phyloP scores from a whole-genome alignment of 2,113 vertebrate genomes.

The human (Homo sapiens) region DNA sequence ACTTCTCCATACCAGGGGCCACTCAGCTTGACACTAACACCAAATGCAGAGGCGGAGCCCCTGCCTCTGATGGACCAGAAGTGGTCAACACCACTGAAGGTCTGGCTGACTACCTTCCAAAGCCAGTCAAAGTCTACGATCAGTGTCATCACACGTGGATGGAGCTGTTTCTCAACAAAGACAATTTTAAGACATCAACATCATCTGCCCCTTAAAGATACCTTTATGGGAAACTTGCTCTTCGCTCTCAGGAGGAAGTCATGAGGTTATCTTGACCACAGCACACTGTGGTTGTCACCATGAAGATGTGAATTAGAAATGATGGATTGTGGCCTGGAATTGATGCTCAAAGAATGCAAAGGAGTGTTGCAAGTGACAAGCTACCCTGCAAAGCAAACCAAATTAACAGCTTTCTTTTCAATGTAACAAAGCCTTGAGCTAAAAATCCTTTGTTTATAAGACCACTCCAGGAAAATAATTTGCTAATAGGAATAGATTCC shows the following conservation, averaged over 20 bases:
- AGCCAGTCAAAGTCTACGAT: fast-evolving
- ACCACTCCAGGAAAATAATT: too few relatives aligned
- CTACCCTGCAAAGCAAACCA: too few relatives aligned
- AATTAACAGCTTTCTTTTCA: not conserved
- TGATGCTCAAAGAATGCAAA: too few relatives aligned
- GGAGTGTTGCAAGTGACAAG: too few relatives aligned
- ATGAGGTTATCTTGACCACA: fast-evolving
- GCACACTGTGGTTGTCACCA: not conserved
- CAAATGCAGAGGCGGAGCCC: not conserved
- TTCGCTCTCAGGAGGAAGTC: not conserved
- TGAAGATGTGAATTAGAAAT: not conserved
- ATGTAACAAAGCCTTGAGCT: not conserved
- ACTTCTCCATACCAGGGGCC: not conserved
- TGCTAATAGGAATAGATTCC: not conserved
- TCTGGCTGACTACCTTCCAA: too few relatives aligned
- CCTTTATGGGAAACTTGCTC: too few relatives aligned
- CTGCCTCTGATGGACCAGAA: fast-evolving
- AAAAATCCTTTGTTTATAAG: not conserved
- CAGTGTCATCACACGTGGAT: too few relatives aligned
- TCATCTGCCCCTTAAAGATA: not conserved
- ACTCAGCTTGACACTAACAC: fast-evolving
- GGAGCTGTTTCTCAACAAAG: not conserved
- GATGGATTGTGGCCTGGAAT: not conserved
- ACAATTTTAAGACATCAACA: fast-evolving
- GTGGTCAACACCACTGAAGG: not conserved